Evolutionary conservation across 2,113 vertebrate genomes (phyloP).

Genomic region (Microtus richardsoni): DNA sequence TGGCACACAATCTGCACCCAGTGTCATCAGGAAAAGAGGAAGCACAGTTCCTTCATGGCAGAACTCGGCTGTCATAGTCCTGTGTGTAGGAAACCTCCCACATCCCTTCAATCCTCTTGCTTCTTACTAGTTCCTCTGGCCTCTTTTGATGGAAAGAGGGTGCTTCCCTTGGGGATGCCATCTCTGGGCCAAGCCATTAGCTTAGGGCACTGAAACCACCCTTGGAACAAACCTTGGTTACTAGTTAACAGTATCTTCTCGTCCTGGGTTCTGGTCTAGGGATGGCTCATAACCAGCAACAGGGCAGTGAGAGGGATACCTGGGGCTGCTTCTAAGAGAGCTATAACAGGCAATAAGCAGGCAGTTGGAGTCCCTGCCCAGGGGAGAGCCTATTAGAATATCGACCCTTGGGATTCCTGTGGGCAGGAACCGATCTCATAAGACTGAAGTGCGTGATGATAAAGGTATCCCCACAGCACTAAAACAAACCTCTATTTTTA

Average conservation of each 20-base stretch:
- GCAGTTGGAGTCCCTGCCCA: not conserved
- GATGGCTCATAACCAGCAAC: not conserved
- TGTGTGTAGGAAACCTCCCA: not conserved
- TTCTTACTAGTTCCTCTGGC: not conserved
- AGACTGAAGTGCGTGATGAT: not conserved
- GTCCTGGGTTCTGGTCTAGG: too few species aligned
- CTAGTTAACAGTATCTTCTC: not conserved
- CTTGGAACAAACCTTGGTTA: not conserved
- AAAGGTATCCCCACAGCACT: not conserved
- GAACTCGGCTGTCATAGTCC: too few species aligned
- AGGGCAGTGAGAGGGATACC: not conserved
- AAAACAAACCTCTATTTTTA: not conserved
- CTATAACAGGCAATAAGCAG: fast-evolving
- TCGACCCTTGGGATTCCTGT: not conserved
- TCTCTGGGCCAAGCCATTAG: not conserved
- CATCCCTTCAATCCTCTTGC: not conserved
- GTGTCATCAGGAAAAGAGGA: not conserved
- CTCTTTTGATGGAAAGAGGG: not conserved
- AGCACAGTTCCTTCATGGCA: not conserved
- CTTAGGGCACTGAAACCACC: not conserved
- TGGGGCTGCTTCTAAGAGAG: not conserved
- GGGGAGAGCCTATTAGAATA: too few species aligned
- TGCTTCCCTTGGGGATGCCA: not conserved
- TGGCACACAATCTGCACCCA: not conserved
- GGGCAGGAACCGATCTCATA: not conserved